phyloP scores from a whole-genome alignment of 2,888 invertebrate species.

The Portevinia maculata region DNA sequence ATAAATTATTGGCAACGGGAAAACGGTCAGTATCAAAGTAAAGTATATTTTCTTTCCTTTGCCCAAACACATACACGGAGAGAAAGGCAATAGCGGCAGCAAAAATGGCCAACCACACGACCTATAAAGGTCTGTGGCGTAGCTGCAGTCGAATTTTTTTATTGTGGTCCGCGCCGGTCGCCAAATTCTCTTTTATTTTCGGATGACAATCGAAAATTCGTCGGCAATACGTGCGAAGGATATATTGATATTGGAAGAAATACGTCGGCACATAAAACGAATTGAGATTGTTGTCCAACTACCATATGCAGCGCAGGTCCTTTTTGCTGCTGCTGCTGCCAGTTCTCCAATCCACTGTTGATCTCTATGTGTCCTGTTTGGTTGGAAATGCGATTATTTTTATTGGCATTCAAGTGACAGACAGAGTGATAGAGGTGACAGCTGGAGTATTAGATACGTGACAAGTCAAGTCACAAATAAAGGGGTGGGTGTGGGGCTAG shows the following conservation, averaged over 20 bases:
- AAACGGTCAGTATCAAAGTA: constrained; percentile 86
- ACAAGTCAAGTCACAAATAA: constrained; percentile 64
- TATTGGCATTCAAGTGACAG: constrained; percentile 74
- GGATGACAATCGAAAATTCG: constrained; percentile 56
- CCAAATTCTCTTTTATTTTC: constrained; percentile 24
- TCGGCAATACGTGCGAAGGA: constrained; percentile 63
- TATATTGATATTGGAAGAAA: constrained; percentile 61
- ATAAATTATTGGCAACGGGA: constrained; percentile 97
- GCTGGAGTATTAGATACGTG: constrained; percentile 72
- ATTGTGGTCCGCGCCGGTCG: constrained; percentile 47
- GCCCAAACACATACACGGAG: constrained; percentile 10
- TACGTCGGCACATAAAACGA: constrained; percentile 53
- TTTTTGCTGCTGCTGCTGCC: constrained; percentile 25
- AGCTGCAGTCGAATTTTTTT: constrained; percentile 59
- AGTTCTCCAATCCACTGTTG: constrained; percentile 52
- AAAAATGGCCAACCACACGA: constrained; percentile 6
- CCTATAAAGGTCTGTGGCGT: constrained; percentile 8
- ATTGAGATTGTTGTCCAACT: constrained; percentile 57
- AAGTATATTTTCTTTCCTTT: constrained; percentile 64
- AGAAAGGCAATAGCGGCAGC: constrained; percentile 5
- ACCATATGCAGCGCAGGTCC: constrained; percentile 23
- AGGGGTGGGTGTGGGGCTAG: background rate
- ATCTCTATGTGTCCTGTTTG: constrained; percentile 55
- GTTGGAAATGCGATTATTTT: constrained; percentile 70
- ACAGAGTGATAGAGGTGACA: constrained; percentile 74